These are phyloP conservation scores for Arothron firmamentum DNA, from an alignment of 2,113 vertebrate genomes.

Conservation along the genomic window DNA sequence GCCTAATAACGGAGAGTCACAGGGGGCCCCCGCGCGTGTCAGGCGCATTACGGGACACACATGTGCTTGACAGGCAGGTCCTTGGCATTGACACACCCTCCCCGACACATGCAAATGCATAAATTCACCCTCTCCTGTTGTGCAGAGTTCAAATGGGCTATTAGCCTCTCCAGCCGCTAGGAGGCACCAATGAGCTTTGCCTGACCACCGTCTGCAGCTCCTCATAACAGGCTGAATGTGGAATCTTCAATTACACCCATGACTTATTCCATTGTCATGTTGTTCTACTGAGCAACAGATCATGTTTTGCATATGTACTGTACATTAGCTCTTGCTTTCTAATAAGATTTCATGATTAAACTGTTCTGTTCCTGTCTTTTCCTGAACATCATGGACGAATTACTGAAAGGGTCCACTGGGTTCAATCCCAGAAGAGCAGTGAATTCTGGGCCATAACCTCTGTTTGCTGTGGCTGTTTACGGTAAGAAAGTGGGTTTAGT, in stretches of 20 bases:
- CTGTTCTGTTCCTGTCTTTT: neutral
- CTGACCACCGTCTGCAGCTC: conserved; percentile 23
- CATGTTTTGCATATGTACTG: conserved; percentile 36
- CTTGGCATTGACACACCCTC: conserved; percentile 47
- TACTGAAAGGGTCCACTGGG: neutral
- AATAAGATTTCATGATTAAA: conserved; percentile 23
- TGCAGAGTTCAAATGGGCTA: conserved; percentile 5
- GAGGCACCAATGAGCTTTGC: conserved; percentile 82
- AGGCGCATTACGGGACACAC: conserved; percentile 70
- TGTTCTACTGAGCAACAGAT: conserved; percentile 44
- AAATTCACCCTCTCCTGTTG: conserved; percentile 1
- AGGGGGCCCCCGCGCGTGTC: conserved; percentile 62
- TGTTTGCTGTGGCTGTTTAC: conserved; percentile 3
- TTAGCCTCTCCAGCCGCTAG: conserved; percentile 69
- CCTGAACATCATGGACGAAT: neutral
- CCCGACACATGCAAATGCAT: conserved; percentile 40
- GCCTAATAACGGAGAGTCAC: conserved; percentile 71
- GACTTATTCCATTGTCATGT: conserved; percentile 46
- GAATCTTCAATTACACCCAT: conserved; percentile 61
- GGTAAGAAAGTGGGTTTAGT: neutral
- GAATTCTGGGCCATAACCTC: neutral
- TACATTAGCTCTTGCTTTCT: conserved; percentile 30
- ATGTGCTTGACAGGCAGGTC: conserved; percentile 63
- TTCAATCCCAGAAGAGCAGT: neutral
- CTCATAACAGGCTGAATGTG: conserved; percentile 22